Conservation (phyloP, 2,797 vertebrate species). For the Phataginus tetradactyla region DNA sequence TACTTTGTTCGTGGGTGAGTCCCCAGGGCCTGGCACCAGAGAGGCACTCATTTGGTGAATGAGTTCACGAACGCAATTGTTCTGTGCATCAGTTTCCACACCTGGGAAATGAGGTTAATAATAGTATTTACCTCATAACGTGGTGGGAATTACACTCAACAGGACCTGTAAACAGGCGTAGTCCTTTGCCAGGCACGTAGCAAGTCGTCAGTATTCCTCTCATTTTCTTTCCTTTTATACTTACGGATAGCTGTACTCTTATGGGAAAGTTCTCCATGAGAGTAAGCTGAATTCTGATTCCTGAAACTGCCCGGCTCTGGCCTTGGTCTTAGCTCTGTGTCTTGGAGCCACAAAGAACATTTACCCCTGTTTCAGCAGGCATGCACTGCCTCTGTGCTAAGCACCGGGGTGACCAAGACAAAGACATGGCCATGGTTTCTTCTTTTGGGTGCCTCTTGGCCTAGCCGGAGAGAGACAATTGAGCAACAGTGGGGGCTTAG, state of each 20-base stretch:
- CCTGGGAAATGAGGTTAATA: neutral
- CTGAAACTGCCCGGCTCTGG: neutral
- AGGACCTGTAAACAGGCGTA: neutral
- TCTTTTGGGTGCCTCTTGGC: neutral
- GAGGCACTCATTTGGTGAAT: neutral
- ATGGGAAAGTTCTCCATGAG: neutral
- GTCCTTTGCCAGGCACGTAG: neutral
- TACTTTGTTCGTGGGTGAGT: neutral
- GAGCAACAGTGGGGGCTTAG: neutral
- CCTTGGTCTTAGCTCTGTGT: neutral
- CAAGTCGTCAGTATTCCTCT: neutral
- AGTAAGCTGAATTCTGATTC: neutral
- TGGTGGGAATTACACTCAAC: neutral
- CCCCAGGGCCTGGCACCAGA: neutral
- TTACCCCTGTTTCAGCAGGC: neutral
- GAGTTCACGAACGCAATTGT: neutral
- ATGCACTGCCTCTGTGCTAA: accelerated
- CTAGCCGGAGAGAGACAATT: neutral
- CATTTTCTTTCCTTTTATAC: neutral
- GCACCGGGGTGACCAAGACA: neutral
- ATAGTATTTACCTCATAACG: neutral
- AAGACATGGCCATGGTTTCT: neutral
- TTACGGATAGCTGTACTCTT: neutral
- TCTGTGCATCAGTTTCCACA: neutral
- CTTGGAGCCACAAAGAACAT: neutral